Evolutionary conservation across 2,113 vertebrate species (phyloP), one percentile per base, ranked within the genome.

Genomic region (Scalopus aquaticus): DNA sequence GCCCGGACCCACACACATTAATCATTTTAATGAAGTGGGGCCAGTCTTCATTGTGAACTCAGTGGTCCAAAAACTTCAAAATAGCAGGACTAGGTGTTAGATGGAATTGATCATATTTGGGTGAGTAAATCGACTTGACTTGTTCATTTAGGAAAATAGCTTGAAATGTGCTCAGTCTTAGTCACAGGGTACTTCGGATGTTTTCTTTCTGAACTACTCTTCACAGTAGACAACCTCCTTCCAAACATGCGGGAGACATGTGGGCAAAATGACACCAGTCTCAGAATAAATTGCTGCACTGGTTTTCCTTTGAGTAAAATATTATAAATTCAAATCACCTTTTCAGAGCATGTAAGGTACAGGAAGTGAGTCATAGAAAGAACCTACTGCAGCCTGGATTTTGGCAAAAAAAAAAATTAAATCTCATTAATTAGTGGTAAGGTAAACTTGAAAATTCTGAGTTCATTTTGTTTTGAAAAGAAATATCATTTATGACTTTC

Each of bases 291-390:
- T 54, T 67, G 44, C 32, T 72, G 26, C 76, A 37, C 51, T 94
- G 86, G 82, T 69, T 96, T 95, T 95, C 80, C 89, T 95, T 54
- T 94, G 89, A 97, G 79, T 94, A 91, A 94, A 96, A 95, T 91
- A 96, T 79, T 87, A 84, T 90, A 93, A 95, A 96, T 94, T 94
- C 70, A 93, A 93, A 93, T 95, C 79, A 87, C 35, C 28, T 90
- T 90, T 94, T 76, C 24, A 37, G 86, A 94, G 76, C 58, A 72
- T 87, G 81, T 72, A 90, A 83, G 77, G 91, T 69, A 78, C 92
- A 94, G 83, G 93, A 97, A 89, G 42, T 89, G 93, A 96, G 73
- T 93, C 95, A 95, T 67, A 54, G 69, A 86, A 90, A 81, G 73
- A 78, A 85, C 35, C 32, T 86, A 70, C 39, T 80, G 11, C 5